Evolutionary conservation across 2,113 vertebrate genomes (phyloP).

Genomic region (Euleptes europaea): DNA sequence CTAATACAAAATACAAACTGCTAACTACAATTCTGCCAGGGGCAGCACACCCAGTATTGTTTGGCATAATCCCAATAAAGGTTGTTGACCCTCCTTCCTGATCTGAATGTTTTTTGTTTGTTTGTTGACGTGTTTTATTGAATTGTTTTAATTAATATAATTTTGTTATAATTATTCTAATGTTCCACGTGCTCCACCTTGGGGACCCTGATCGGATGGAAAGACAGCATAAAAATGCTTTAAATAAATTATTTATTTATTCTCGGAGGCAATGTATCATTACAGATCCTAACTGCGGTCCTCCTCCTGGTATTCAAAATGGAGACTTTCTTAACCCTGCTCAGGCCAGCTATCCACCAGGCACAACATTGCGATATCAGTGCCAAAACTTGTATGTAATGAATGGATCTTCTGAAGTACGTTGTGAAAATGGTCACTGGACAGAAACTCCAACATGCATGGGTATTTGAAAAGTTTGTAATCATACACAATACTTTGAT

Average conservation of each 20-base stretch:
- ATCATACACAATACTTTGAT: not conserved
- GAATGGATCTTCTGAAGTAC: not conserved
- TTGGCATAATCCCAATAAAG: no score
- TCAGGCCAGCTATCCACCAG: accelerated
- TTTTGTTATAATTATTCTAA: no score
- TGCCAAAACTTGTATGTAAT: not conserved
- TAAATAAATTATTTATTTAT: not conserved
- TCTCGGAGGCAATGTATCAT: not conserved
- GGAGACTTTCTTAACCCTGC: not conserved
- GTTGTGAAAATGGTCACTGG: not conserved
- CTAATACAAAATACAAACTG: no score
- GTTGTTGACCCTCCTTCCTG: no score
- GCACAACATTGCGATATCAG: not conserved
- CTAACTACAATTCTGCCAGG: no score
- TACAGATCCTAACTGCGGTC: not conserved
- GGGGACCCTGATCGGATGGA: no score
- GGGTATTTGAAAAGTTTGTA: not conserved
- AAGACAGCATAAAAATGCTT: no score
- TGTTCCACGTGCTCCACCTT: no score
- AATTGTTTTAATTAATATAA: no score
- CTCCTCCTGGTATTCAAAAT: not conserved
- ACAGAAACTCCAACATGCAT: not conserved
- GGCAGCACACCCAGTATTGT: no score
- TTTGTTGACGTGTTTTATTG: no score
- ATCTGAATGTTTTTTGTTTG: no score